These are phyloP conservation scores for Gymnopithys bicolor DNA, from an alignment of 2,797 vertebrate species.

Conservation along the genomic window DNA sequence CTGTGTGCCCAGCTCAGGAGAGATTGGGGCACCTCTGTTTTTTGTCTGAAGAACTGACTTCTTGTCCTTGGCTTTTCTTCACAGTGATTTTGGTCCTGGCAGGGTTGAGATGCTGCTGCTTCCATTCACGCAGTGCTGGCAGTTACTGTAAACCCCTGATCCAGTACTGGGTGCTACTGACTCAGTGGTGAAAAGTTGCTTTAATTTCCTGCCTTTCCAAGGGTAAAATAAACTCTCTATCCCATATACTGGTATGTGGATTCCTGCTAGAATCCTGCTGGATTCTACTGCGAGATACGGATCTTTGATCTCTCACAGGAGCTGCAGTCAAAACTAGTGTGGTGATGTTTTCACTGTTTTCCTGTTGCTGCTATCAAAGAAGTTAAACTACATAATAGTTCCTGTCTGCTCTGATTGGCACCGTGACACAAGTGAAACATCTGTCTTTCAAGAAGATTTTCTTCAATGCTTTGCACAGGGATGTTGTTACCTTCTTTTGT, in stretches of 20 bases:
- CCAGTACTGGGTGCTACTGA: background rate
- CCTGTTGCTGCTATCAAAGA: background rate
- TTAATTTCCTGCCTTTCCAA: slow-evolving; percentile 4
- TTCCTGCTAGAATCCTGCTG: background rate
- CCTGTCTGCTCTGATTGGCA: background rate
- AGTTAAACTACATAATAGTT: background rate
- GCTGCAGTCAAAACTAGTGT: background rate
- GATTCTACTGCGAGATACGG: background rate
- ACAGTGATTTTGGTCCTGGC: background rate
- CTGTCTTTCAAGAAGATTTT: background rate
- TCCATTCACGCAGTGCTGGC: background rate
- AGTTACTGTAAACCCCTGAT: background rate
- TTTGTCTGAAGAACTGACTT: background rate
- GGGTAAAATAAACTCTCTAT: background rate
- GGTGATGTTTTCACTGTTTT: background rate
- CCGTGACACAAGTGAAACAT: background rate
- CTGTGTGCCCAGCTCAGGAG: background rate
- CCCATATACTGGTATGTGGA: fast-evolving
- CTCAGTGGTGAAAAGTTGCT: background rate
- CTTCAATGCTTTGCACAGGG: background rate
- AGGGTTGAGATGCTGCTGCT: background rate
- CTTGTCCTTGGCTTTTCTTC: background rate
- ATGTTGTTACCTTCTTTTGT: background rate
- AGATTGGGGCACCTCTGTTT: background rate
- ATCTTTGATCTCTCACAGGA: background rate